A percentile compares a stretch with the other conserved stretches of the same genome.
Evolutionary conservation across 2,888 invertebrate genomes (phyloP).

Genomic region (Melanostoma scalare): DNA sequence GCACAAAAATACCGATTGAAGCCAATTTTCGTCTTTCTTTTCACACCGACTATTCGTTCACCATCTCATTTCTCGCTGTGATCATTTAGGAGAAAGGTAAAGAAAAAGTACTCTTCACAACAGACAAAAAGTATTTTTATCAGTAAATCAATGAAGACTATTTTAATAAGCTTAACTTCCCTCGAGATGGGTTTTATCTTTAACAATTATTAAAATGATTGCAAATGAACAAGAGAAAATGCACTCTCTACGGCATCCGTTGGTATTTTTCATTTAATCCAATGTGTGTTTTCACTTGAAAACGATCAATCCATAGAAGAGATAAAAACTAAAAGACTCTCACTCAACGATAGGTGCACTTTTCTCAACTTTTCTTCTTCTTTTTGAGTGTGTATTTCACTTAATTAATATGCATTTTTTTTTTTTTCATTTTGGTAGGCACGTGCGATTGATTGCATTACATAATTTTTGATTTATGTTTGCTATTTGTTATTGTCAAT

Average conservation of each 20-base stretch:
- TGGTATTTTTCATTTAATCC: background rate
- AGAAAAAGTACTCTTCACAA: too few relatives aligned
- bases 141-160: too few relatives aligned
- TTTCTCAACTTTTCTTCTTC: conserved; percentile 29
- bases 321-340: conserved; percentile 46
- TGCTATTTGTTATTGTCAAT: conserved; percentile 37
- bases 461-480: conserved; percentile 8
- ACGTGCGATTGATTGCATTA: conserved; percentile 20
- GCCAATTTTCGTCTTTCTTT: too few relatives aligned
- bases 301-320: conserved; percentile 65
- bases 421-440: background rate
- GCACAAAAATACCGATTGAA: too few relatives aligned
- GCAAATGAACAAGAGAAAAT: conserved; percentile 51
- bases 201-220: conserved; percentile 3
- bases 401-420: conserved; percentile 45
- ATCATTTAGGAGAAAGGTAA: too few relatives aligned
- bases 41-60: too few relatives aligned
- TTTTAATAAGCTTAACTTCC: too few relatives aligned
- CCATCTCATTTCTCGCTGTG: too few relatives aligned
- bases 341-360: conserved; percentile 21
- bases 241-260: conserved; percentile 16
- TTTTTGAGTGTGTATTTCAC: conserved; percentile 35
- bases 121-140: too few relatives aligned
- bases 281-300: conserved; percentile 58
- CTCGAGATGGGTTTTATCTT: background rate